Conservation (phyloP, 2,113 vertebrate genomes). For the Thymallus thymallus region DNA sequence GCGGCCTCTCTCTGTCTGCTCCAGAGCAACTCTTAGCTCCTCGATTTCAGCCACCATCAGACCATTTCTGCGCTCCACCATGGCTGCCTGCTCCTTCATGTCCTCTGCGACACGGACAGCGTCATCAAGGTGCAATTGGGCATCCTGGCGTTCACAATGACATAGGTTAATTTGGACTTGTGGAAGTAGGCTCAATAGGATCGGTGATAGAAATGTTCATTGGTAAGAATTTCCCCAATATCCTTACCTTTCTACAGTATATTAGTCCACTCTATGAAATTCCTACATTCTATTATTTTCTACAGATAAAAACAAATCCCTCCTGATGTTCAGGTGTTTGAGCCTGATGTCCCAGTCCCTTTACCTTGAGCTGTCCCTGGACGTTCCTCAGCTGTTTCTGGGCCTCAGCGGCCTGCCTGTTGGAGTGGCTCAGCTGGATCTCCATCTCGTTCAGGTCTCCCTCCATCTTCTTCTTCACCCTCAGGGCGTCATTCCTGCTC, state of each 20-base stretch:
- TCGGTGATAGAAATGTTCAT: not conserved
- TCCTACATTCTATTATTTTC: not conserved
- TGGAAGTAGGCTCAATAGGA: not conserved
- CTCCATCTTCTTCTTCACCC: constrained; percentile 80
- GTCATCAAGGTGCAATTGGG: not conserved
- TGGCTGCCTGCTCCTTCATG: constrained; percentile 50
- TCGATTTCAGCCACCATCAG: constrained; percentile 77
- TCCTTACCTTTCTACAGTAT: not conserved
- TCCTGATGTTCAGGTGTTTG: not conserved
- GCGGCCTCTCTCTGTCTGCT: constrained; percentile 77
- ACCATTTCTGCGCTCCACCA: constrained; percentile 77
- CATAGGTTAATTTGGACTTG: not conserved
- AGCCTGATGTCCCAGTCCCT: no score
- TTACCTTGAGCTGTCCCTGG: constrained; percentile 75
- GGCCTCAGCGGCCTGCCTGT: constrained; percentile 73
- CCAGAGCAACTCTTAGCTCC: constrained; percentile 73
- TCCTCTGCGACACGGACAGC: not conserved
- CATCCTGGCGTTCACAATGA: not conserved
- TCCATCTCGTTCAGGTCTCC: constrained; percentile 79
- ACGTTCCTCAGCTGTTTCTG: constrained; percentile 80
- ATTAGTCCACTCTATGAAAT: not conserved
- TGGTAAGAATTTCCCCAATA: not conserved
- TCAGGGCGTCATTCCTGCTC: constrained; percentile 73
- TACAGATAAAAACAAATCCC: not conserved
- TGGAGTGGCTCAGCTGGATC: constrained; percentile 77